phyloP scores from a whole-genome alignment of 2,888 invertebrate species.

The Phortica okadai region DNA sequence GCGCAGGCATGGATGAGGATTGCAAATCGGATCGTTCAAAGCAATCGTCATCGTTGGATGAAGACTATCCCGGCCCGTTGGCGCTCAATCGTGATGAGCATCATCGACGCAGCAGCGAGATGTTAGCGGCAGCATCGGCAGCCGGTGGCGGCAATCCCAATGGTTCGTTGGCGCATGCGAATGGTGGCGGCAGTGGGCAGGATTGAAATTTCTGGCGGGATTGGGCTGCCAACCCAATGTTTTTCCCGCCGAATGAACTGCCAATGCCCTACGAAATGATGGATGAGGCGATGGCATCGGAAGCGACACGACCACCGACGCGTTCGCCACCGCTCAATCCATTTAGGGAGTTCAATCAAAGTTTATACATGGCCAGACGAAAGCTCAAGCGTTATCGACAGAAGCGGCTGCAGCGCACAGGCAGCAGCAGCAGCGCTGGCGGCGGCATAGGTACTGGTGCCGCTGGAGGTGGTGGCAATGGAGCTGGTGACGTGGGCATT shows the following conservation, averaged over 20 bases:
- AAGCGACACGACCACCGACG: constrained; percentile 29
- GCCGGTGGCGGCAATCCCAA: constrained; percentile 5
- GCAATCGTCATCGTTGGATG: constrained; percentile 79
- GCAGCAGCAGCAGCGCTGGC: constrained; percentile 41
- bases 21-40: constrained; percentile 82
- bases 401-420: constrained; percentile 52
- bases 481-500: constrained; percentile 33
- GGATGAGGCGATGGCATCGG: constrained; percentile 48
- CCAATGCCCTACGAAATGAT: constrained; percentile 58
- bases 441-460: constrained; percentile 39
- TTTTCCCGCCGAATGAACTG: constrained; percentile 70
- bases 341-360: constrained; percentile 72
- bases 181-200: constrained; percentile 83
- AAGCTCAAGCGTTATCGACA: constrained; percentile 71
- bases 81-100: constrained; percentile 59
- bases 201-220: constrained; percentile 81
- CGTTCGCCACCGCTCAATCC: constrained; percentile 45
- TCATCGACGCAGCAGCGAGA: constrained; percentile 54
- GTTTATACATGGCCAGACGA: constrained; percentile 71
- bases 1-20: constrained; percentile 79
- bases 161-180: constrained; percentile 25
- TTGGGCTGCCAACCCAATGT: constrained; percentile 76
- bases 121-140: constrained; percentile 38
- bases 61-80: constrained; percentile 77
- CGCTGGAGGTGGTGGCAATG: constrained; percentile 10